Evolutionary conservation across 2,113 vertebrate genomes (phyloP).

Genomic region (Phylloscopus trochilus): DNA sequence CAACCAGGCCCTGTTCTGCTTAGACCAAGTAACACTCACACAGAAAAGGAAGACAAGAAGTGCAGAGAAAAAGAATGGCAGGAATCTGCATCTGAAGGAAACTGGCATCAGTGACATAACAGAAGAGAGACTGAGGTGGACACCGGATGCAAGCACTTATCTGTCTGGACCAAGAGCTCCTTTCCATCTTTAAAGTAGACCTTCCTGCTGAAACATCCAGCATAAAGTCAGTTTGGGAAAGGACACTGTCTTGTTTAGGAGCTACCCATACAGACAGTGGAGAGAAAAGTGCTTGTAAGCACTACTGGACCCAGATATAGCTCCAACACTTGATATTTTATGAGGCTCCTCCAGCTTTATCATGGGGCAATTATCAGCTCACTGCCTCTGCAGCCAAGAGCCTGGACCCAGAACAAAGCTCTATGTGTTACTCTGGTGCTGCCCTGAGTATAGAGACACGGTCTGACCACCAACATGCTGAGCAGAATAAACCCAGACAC

Average conservation of each 20-base stretch:
- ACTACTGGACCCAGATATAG: neutral
- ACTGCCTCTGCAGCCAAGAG: neutral
- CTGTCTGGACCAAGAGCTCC: neutral
- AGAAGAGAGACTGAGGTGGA: neutral
- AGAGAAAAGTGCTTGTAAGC: neutral
- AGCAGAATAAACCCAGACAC: conserved; percentile 23
- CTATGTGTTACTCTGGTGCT: neutral
- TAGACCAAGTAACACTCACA: neutral
- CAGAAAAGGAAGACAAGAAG: neutral
- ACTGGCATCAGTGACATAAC: neutral
- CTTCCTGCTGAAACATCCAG: neutral
- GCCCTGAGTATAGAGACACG: neutral
- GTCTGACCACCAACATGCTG: neutral
- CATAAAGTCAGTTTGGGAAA: neutral
- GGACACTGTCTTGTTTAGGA: neutral
- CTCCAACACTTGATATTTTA: conserved; percentile 12
- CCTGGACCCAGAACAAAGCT: neutral
- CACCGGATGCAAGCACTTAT: neutral
- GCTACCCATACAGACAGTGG: neutral
- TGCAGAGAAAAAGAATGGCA: neutral
- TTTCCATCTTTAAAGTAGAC: neutral
- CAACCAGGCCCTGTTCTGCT: neutral
- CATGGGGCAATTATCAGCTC: conserved; percentile 10
- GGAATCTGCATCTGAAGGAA: neutral
- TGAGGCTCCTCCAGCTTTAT: conserved; percentile 3